phyloP scores from a whole-genome alignment of 1,140 invertebrate genomes.

The Spodoptera frugiperda region DNA sequence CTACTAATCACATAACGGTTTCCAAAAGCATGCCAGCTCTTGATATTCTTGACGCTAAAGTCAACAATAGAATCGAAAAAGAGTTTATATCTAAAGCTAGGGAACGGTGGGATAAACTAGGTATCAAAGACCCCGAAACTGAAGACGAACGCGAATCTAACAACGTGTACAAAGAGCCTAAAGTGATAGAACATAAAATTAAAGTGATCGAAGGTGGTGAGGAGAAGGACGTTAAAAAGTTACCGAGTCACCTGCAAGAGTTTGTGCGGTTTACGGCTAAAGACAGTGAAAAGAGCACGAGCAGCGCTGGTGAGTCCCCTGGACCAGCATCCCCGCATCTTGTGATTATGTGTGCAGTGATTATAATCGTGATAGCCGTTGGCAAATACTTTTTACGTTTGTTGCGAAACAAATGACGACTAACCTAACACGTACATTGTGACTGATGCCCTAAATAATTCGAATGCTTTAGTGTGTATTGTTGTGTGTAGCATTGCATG shows the following conservation, averaged over 20 bases:
- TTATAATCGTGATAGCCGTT: constrained; percentile 78
- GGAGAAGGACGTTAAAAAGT: constrained; percentile 87
- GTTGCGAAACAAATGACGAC: constrained; percentile 67
- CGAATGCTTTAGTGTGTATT: constrained; percentile 48
- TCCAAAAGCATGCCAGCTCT: constrained; percentile 76
- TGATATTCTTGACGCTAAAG: constrained; percentile 77
- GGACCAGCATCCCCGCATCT: constrained; percentile 78
- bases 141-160: constrained; percentile 80
- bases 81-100: constrained; percentile 91
- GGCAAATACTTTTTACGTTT: constrained; percentile 76
- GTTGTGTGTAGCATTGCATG: constrained; percentile 60
- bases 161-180: constrained; percentile 80
- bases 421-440: constrained; percentile 50
- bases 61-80: constrained; percentile 88
- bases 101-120: constrained; percentile 87
- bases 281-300: constrained; percentile 85
- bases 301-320: constrained; percentile 75
- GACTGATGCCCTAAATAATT: constrained; percentile 46
- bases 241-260: constrained; percentile 92
- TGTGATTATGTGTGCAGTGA: constrained; percentile 82
- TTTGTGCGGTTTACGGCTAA: constrained; percentile 89
- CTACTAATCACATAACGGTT: constrained; percentile 52
- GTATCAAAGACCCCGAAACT: constrained; percentile 87
- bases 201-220: constrained; percentile 88
- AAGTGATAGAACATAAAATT: constrained; percentile 85